Evolutionary conservation across 1,140 invertebrate species (phyloP).

Genomic region (Platyscapa corneri): DNA sequence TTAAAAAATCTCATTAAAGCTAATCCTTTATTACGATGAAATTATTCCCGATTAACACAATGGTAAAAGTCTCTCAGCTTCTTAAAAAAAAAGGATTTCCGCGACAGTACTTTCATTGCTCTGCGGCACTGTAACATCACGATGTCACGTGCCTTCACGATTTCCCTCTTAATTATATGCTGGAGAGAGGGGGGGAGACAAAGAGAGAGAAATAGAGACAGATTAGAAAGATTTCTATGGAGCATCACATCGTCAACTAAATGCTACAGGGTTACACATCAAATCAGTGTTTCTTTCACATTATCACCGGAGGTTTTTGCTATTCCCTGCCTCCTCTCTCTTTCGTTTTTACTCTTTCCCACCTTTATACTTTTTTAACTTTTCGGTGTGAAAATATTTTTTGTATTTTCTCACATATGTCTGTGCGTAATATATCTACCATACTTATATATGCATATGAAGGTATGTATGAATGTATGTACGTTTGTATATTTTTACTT

Average conservation of each 20-base stretch:
- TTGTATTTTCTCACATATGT: slow-evolving; percentile 19
- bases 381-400: slow-evolving; percentile 1
- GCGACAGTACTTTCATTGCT: slow-evolving; percentile 42
- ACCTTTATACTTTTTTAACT: not conserved
- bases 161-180: slow-evolving; percentile 51
- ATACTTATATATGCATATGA: too few species aligned
- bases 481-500: not conserved
- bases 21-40: not conserved
- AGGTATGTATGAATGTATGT: too few species aligned
- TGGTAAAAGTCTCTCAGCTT: slow-evolving; percentile 36
- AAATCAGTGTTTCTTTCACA: slow-evolving; percentile 21
- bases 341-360: not conserved
- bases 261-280: slow-evolving; percentile 43
- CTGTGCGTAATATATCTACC: too few species aligned
- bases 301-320: not conserved
- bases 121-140: slow-evolving; percentile 22
- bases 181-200: not conserved
- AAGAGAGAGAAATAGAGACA: not conserved
- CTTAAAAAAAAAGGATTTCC: slow-evolving; percentile 27
- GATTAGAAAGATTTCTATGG: slow-evolving; percentile 26
- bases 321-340: not conserved
- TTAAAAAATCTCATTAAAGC: slow-evolving; percentile 32
- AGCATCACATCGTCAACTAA: slow-evolving; percentile 36
- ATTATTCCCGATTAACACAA: slow-evolving; percentile 15
- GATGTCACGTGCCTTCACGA: slow-evolving; percentile 27